Conservation (phyloP, 2,888 invertebrate genomes). For the Horisme vitalbata region DNA sequence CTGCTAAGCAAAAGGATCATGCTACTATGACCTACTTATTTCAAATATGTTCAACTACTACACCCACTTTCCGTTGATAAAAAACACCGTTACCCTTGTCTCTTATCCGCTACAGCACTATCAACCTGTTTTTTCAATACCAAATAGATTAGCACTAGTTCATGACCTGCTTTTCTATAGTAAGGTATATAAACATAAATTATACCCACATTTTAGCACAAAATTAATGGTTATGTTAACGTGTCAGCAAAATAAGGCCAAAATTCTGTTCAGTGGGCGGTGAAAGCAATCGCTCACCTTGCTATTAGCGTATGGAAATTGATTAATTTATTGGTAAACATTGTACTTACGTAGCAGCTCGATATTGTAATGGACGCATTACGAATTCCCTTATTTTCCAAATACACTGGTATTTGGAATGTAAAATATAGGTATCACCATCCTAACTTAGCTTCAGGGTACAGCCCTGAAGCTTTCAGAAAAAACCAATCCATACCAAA, state of each 20-base stretch:
- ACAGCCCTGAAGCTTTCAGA: too few relatives aligned
- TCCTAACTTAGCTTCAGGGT: too few relatives aligned
- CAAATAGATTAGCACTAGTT: constrained; percentile 11
- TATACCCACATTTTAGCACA: constrained; percentile 5
- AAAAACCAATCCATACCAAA: too few relatives aligned
- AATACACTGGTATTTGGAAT: too few relatives aligned
- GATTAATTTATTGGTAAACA: constrained; percentile 16
- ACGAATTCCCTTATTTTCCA: too few relatives aligned
- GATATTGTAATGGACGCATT: constrained; percentile 16
- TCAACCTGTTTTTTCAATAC: constrained; percentile 14
- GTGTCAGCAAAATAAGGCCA: constrained; percentile 20
- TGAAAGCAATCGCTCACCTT: constrained; percentile 16
- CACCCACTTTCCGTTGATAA: constrained; percentile 44
- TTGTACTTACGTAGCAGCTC: constrained; percentile 14
- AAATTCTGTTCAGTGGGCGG: constrained; percentile 18
- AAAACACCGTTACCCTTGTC: constrained; percentile 38
- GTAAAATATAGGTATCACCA: too few relatives aligned
- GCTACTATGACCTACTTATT: constrained; percentile 20
- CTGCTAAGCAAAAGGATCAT: too few relatives aligned
- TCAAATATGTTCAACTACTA: constrained; percentile 12
- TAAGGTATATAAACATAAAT: too few relatives aligned
- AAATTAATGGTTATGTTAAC: constrained; percentile 16
- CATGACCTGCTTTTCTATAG: constrained; percentile 16
- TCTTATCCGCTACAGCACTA: constrained; percentile 42
- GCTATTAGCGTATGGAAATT: constrained; percentile 23